Percentiles rank a stretch among this genome's conserved stretches.
These are phyloP conservation scores for Tetragonula clypearis DNA, from an alignment of 1,140 invertebrate species.

Conservation along the genomic window DNA sequence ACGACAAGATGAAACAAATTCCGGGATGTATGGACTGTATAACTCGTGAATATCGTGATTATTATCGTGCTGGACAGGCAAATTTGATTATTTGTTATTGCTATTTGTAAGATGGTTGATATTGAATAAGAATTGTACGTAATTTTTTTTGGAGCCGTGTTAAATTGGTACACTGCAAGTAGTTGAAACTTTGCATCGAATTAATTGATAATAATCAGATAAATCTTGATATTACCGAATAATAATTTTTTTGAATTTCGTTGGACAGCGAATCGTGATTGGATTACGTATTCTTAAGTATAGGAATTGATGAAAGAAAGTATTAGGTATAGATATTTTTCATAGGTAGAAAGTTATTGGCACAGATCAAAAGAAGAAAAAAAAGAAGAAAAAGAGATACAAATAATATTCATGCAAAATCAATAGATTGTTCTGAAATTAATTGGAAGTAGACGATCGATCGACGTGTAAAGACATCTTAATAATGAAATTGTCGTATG, in stretches of 20 bases:
- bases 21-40: neutral
- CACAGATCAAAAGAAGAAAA: neutral
- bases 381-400: too few species aligned
- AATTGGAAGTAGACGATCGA: neutral
- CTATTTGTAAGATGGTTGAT: neutral
- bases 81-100: neutral
- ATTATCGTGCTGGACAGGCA: neutral
- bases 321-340: neutral
- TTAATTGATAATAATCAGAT: too few species aligned
- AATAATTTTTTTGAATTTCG: too few species aligned
- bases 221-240: too few species aligned
- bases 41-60: neutral
- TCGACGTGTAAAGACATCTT: too few species aligned
- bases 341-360: neutral
- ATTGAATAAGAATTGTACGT: too few species aligned
- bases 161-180: too few species aligned
- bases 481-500: too few species aligned
- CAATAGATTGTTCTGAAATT: neutral
- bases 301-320: neutral
- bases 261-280: too few species aligned
- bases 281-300: neutral
- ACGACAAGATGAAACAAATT: neutral
- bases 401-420: neutral
- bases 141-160: too few species aligned
- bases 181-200: too few species aligned